Evolutionary conservation across 2,797 vertebrate species (phyloP).

Genomic region (Enteromius mattozi): DNA sequence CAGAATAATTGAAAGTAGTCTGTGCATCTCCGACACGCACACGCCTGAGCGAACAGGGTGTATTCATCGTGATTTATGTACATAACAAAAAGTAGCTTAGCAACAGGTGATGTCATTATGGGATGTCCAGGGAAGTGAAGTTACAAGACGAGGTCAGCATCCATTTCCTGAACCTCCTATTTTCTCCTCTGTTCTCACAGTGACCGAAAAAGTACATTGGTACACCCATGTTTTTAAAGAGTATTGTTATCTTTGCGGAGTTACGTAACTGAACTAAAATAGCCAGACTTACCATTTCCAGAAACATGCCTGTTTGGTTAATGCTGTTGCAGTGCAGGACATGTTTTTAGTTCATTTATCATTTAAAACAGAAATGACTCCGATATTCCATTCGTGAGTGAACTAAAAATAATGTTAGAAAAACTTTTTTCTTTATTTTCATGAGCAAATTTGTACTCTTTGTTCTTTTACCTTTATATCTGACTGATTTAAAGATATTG

Average conservation of each 20-base stretch:
- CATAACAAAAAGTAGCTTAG: constrained; percentile 63
- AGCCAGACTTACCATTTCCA: constrained; percentile 27
- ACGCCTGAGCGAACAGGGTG: constrained; percentile 49
- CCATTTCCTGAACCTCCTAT: constrained; percentile 55
- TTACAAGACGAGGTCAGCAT: constrained; percentile 49
- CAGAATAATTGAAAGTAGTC: constrained; percentile 50
- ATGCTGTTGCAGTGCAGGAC: constrained; percentile 9
- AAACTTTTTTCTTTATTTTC: not conserved
- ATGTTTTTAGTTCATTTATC: constrained; percentile 50
- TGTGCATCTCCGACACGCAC: constrained; percentile 26
- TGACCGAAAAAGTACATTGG: constrained; percentile 40
- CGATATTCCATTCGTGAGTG: constrained; percentile 21
- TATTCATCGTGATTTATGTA: constrained; percentile 60
- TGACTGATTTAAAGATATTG: not conserved
- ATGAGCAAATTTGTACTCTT: not conserved
- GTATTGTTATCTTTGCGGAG: constrained; percentile 49
- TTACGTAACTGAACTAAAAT: constrained; percentile 55
- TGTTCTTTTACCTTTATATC: not conserved
- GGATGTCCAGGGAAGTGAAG: constrained; percentile 53
- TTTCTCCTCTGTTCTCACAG: constrained; percentile 19
- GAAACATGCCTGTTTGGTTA: constrained; percentile 40
- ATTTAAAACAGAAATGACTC: constrained; percentile 42
- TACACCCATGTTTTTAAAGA: constrained; percentile 53
- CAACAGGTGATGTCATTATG: constrained; percentile 61
- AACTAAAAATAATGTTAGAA: not conserved